Conservation (phyloP, 1,140 invertebrate species). For the Samia ricini region DNA sequence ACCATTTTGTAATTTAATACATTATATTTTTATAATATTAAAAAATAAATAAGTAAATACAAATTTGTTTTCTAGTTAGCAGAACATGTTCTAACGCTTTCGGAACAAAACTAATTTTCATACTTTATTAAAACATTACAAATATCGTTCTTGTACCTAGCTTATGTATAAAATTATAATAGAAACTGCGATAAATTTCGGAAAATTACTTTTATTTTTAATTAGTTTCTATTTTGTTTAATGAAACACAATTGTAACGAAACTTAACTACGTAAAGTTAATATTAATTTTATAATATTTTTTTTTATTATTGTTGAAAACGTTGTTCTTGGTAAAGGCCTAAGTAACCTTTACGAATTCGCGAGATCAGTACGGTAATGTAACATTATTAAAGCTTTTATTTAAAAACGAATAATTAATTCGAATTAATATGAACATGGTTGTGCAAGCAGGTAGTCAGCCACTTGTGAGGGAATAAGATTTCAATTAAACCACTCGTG, state of each 20-base stretch:
- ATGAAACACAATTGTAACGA: too few species aligned
- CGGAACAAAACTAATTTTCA: background rate
- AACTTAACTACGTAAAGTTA: too few species aligned
- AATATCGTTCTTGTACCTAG: background rate
- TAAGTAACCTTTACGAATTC: too few species aligned
- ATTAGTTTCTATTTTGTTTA: too few species aligned
- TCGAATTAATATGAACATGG: background rate
- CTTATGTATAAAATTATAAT: background rate
- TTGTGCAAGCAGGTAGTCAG: background rate
- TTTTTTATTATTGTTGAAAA: too few species aligned
- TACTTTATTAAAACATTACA: background rate
- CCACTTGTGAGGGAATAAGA: background rate
- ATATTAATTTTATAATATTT: too few species aligned
- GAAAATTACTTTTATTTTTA: background rate
- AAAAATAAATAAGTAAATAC: too few species aligned
- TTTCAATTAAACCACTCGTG: background rate
- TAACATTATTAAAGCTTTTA: constrained; percentile 24
- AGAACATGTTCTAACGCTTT: background rate
- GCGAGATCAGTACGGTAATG: too few species aligned
- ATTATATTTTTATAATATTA: too few species aligned
- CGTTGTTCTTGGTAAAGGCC: too few species aligned
- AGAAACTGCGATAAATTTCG: background rate
- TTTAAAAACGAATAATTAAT: constrained; percentile 9
- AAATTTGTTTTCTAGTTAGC: too few species aligned
- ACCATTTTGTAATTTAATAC: too few species aligned